Conservation (phyloP, 2,797 vertebrate species). For the Hoplostethus mediterraneus region DNA sequence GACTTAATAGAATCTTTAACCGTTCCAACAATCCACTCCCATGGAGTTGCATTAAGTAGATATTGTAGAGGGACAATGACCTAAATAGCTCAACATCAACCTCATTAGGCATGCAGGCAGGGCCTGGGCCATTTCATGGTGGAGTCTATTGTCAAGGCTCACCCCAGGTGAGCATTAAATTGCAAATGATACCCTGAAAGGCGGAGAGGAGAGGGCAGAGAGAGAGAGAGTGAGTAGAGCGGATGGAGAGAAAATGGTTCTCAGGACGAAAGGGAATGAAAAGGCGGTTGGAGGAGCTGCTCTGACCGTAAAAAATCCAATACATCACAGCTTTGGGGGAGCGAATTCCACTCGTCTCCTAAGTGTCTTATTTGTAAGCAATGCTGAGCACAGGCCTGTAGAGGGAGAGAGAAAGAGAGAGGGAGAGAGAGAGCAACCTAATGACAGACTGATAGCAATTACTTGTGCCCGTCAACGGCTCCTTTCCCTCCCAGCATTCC, state of each 20-base stretch:
- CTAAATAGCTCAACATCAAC: constrained; percentile 98
- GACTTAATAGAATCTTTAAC: constrained; percentile 99
- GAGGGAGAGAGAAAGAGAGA: constrained; percentile 66
- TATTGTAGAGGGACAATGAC: constrained; percentile 97
- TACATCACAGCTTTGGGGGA: constrained; percentile 90
- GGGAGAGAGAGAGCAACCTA: constrained; percentile 73
- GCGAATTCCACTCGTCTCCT: constrained; percentile 89
- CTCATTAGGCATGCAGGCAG: constrained; percentile 94
- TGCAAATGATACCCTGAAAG: constrained; percentile 99
- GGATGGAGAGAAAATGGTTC: constrained; percentile 89
- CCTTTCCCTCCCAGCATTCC: constrained; percentile 81
- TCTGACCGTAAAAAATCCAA: constrained; percentile 94
- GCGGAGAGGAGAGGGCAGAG: constrained; percentile 81
- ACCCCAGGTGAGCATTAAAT: constrained; percentile 99
- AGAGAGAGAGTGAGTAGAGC: constrained; percentile 79
- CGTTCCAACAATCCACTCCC: constrained; percentile 95
- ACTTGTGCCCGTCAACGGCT: constrained; percentile 82
- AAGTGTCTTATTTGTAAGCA: constrained; percentile 89
- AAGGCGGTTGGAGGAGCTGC: constrained; percentile 90
- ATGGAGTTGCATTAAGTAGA: constrained; percentile 99
- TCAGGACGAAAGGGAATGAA: constrained; percentile 92
- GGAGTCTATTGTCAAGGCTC: constrained; percentile 92
- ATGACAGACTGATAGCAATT: constrained; percentile 89
- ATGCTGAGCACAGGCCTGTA: constrained; percentile 81
- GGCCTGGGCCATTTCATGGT: constrained; percentile 91